phyloP scores from a whole-genome alignment of 2,797 vertebrate species.

The Delichon dasypus region DNA sequence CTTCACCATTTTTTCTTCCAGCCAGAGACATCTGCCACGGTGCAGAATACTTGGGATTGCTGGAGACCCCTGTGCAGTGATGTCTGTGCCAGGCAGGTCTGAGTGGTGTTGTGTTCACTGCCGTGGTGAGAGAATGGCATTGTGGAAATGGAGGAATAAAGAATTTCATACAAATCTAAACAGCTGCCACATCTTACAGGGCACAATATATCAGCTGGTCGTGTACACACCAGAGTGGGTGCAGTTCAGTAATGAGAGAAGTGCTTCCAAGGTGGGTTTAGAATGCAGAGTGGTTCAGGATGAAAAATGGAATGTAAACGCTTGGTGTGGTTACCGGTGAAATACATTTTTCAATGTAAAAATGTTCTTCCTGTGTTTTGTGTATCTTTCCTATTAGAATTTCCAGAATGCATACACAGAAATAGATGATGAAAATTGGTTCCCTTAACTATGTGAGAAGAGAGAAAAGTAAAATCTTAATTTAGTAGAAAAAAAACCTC shows the following conservation, averaged over 20 bases:
- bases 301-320: neutral
- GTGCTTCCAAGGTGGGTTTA: neutral
- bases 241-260: neutral
- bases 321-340: neutral
- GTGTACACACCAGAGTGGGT: neutral
- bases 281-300: neutral
- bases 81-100: neutral
- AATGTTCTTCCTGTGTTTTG: neutral
- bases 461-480: constrained; percentile 29
- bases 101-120: neutral
- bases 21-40: neutral
- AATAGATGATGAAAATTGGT: neutral
- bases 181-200: neutral
- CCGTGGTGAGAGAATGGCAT: neutral
- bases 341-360: constrained; percentile 14
- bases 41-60: neutral
- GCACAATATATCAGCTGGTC: neutral
- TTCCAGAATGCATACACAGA: neutral
- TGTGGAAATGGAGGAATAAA: neutral
- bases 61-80: neutral
- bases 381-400: neutral
- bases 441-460: constrained; percentile 7
- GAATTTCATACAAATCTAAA: neutral
- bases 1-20: neutral
- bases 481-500: constrained; percentile 26